Conservation (phyloP, 1,140 invertebrate species). For the Steinernema khuongi region DNA sequence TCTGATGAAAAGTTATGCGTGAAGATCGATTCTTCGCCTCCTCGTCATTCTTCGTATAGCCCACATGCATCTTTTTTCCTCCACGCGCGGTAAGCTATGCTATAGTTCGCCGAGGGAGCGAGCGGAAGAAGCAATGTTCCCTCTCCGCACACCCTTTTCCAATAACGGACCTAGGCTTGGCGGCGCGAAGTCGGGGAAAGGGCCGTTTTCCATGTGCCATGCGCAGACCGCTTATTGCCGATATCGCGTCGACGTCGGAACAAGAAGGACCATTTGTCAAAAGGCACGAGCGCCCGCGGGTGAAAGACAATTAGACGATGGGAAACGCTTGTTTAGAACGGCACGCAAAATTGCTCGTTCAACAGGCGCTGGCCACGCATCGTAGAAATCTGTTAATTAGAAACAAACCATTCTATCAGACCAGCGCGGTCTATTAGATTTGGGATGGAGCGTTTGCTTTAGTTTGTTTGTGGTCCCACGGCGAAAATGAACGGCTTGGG, state of each 20-base stretch:
- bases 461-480: not conserved
- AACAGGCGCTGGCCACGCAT: not conserved
- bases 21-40: not conserved
- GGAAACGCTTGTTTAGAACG: not conserved
- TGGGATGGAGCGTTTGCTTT: not conserved
- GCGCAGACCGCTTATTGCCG: too few relatives aligned
- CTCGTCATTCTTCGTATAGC: not conserved
- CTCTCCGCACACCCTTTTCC: not conserved
- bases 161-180: too few relatives aligned
- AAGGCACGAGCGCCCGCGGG: not conserved
- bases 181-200: too few relatives aligned
- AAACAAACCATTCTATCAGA: too few relatives aligned
- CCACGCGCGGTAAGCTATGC: too few relatives aligned
- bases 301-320: conserved; percentile 8
- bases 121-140: too few relatives aligned
- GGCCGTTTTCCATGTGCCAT: too few relatives aligned
- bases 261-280: not conserved
- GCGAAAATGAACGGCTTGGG: not conserved
- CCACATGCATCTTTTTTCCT: conserved; percentile 3
- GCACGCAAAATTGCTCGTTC: not conserved
- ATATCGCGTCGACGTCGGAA: not conserved
- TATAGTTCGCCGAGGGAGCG: too few relatives aligned
- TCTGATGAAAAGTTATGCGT: too few relatives aligned
- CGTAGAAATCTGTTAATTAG: not conserved
- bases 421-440: too few relatives aligned